Percentiles rank a stretch among this genome's conserved stretches.
phyloP scores from a whole-genome alignment of 2,113 vertebrate species.

The Daboia siamensis region DNA sequence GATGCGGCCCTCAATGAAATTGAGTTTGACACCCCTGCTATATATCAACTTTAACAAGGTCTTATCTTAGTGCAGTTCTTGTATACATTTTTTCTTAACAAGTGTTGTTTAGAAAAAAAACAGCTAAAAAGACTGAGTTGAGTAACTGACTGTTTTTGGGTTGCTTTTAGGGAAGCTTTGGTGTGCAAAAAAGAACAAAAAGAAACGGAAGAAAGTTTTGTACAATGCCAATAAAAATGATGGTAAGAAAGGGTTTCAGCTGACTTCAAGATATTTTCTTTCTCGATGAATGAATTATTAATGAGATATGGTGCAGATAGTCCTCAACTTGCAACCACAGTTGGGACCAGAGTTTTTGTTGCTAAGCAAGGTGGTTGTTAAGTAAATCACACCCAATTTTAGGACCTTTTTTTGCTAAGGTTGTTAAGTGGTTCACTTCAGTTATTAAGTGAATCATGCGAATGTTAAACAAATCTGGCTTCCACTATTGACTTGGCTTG shows the following conservation, averaged over 20 bases:
- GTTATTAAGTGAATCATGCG: not conserved
- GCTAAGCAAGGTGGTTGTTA: not conserved
- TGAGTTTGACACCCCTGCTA: too few species aligned
- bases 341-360: not conserved
- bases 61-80: not conserved
- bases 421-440: not conserved
- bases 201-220: constrained; percentile 86
- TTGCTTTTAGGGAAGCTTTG: constrained; percentile 83
- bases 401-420: not conserved
- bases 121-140: not conserved
- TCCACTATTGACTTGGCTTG: not conserved
- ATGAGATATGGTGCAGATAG: not conserved
- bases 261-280: not conserved
- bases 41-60: not conserved
- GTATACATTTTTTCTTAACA: not conserved
- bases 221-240: constrained; percentile 82
- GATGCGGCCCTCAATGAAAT: too few species aligned
- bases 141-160: constrained; percentile 4
- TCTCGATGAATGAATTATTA: not conserved
- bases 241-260: constrained; percentile 71
- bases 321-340: not conserved
- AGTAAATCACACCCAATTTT: not conserved
- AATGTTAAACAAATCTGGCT: not conserved
- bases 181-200: constrained; percentile 93
- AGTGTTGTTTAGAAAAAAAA: not conserved